phyloP scores from a whole-genome alignment of 2,888 invertebrate species.

The Perizoma flavofasciatum region DNA sequence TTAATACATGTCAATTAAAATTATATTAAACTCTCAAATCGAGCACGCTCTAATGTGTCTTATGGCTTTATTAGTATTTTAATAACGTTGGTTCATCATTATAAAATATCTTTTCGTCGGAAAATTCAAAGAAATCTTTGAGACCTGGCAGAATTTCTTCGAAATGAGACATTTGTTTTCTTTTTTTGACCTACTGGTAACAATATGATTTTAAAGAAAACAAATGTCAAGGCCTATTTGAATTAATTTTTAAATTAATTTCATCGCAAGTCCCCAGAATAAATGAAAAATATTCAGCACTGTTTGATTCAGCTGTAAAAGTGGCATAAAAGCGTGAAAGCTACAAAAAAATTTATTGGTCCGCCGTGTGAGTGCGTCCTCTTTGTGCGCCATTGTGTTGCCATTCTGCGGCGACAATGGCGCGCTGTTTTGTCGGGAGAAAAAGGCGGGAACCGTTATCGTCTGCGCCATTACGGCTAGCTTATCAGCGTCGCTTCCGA shows the following conservation, averaged over 20 bases:
- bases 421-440: constrained; percentile 78
- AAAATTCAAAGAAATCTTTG: constrained; percentile 10
- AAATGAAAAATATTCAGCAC: constrained; percentile 23
- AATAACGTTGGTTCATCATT: constrained; percentile 56
- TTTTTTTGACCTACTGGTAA: constrained; percentile 14
- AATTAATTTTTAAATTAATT: background rate
- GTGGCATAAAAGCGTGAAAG: constrained; percentile 53
- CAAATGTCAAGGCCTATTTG: too few species aligned
- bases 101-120: constrained; percentile 6
- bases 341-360: constrained; percentile 66
- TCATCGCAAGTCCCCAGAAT: constrained; percentile 22
- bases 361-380: constrained; percentile 58
- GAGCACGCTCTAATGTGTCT: constrained; percentile 63
- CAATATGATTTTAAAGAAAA: too few species aligned
- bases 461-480: constrained; percentile 79
- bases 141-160: constrained; percentile 1
- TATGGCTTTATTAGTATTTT: constrained; percentile 71
- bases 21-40: constrained; percentile 73
- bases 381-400: constrained; percentile 65
- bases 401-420: constrained; percentile 73
- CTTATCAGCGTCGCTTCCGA: constrained; percentile 79
- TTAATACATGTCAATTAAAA: constrained; percentile 82
- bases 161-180: constrained; percentile 11
- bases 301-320: constrained; percentile 51
- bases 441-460: constrained; percentile 83